Evolutionary conservation across 2,113 vertebrate species (phyloP), one percentile per base, ranked within the genome.

Genomic region (Aegotheles bennettii): DNA sequence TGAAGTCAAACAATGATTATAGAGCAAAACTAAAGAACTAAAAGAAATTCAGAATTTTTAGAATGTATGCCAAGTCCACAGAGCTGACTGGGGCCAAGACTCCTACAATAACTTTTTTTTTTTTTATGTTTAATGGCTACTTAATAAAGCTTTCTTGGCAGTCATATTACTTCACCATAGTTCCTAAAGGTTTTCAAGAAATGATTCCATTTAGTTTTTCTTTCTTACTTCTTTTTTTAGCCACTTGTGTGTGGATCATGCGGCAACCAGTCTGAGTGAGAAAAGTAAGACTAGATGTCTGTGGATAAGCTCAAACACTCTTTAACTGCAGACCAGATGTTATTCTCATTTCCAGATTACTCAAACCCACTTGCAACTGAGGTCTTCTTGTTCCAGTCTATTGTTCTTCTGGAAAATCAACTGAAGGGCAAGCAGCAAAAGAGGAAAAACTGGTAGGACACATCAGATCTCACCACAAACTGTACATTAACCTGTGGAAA

Each of bases 61-160:
- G n/a, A 75, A 75, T 63, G 40, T 69, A 23, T 63, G 83, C 89
- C 67, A 96, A 91, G 54, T 91, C 80, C 84, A 82, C 80, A 83
- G 89, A 93, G n/a, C 38, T 69, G 63, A 50, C 40, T 88, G 53
- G 53, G 86, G 80, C 70, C 77, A 89, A 95, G 57, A 60, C 28
- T 57, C 38, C 94, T 78, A 69, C 60, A 89, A 88, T 78, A 80
- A 71, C 12, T 82, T 90, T 53, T 74, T 80, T 21, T 87, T 95
- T 76, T 43, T 86, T 84, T 60, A 87, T 87, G 20, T 94, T 84
- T 89, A 96, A 89, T 95, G 56, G 51, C 64, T 67, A 89, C 95
- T 96, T 96, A 89, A 95, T 89, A 92, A 89, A 79, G 36, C 12
- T 79, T 80, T 91, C 54, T 96, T 94, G 94, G 86, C 89, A 88